phyloP scores from a whole-genome alignment of 2,797 vertebrate species.

The Babyrousa celebensis region DNA sequence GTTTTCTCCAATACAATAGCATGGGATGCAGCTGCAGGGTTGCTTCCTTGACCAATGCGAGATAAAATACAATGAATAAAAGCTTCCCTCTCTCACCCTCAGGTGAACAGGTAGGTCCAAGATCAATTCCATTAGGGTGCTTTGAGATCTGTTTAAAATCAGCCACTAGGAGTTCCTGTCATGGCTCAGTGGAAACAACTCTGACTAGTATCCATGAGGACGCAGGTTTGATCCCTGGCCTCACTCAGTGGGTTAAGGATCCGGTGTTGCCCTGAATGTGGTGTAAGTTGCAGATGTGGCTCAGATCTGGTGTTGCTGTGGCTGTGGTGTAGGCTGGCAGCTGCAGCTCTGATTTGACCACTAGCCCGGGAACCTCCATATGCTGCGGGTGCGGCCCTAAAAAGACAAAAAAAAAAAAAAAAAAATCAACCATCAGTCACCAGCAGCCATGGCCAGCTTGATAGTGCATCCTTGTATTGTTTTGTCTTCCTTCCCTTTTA shows the following conservation, averaged over 20 bases:
- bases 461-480: background rate
- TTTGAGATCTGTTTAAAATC: background rate
- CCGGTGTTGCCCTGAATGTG: too few species aligned
- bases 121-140: background rate
- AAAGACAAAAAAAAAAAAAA: too few species aligned
- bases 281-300: too few species aligned
- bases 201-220: too few species aligned
- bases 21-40: background rate
- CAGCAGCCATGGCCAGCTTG: background rate
- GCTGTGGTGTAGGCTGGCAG: too few species aligned
- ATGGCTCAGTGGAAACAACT: too few species aligned
- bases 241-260: too few species aligned
- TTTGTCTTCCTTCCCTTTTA: background rate
- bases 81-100: background rate
- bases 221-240: too few species aligned
- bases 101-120: background rate
- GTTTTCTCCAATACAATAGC: background rate
- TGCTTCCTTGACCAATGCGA: background rate
- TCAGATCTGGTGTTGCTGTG: too few species aligned
- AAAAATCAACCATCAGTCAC: background rate
- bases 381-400: too few species aligned
- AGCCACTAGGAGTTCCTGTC: background rate
- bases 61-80: background rate
- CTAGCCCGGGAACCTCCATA: too few species aligned
- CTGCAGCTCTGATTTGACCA: too few species aligned